A percentile compares a stretch with the other conserved stretches of the same genome.
These are phyloP conservation scores for Candidula unifasciata DNA, from an alignment of 2,888 invertebrate genomes.

Conservation along the genomic window DNA sequence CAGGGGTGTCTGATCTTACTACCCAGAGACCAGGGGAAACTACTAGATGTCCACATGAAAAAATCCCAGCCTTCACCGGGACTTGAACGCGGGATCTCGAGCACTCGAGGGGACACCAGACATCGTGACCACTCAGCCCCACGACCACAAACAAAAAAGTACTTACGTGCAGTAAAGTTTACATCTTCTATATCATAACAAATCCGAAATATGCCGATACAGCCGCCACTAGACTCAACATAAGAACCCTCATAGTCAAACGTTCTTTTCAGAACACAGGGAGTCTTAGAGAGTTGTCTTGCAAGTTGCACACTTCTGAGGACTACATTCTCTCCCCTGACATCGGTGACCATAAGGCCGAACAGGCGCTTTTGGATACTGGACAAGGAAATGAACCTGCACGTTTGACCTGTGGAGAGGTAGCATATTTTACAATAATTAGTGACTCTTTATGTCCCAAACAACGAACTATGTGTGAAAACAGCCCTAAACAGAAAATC, in stretches of 20 bases:
- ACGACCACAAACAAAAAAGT: too few relatives aligned
- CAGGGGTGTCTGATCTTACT: too few relatives aligned
- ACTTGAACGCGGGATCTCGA: too few relatives aligned
- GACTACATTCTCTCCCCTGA: not conserved
- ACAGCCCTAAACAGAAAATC: too few relatives aligned
- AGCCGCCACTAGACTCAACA: not conserved
- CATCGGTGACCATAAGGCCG: not conserved
- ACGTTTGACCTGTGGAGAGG: not conserved
- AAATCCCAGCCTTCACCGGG: too few relatives aligned
- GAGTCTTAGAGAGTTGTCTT: not conserved
- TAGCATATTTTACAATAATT: too few relatives aligned
- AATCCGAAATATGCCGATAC: conserved; percentile 7
- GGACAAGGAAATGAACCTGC: conserved; percentile 1
- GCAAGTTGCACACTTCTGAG: conserved; percentile 5
- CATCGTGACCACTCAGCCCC: too few relatives aligned
- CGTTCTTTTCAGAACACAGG: not conserved
- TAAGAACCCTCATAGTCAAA: not conserved
- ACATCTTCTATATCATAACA: not conserved
- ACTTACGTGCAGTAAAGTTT: not conserved
- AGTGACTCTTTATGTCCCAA: too few relatives aligned
- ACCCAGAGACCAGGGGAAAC: too few relatives aligned
- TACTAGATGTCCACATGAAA: too few relatives aligned
- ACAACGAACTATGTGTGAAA: too few relatives aligned
- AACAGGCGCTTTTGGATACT: not conserved
- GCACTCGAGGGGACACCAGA: too few relatives aligned